A percentile compares a stretch with the other conserved stretches of the same genome.
These are phyloP conservation scores for Cathartes aura DNA, from an alignment of 2,113 vertebrate species.

Conservation along the genomic window DNA sequence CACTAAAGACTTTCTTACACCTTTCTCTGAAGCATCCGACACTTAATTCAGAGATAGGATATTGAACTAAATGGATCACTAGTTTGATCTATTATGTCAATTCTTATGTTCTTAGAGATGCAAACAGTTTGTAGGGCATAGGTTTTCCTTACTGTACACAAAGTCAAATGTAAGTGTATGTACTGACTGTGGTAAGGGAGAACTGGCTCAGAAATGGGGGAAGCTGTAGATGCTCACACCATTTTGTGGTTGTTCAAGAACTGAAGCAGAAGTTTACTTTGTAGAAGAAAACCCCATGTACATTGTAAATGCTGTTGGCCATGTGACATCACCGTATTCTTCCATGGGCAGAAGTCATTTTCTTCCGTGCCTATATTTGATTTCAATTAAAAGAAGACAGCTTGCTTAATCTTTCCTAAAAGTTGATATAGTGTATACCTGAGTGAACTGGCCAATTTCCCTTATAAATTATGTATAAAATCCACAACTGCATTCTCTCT, in stretches of 20 bases:
- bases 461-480: constrained; percentile 85
- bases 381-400: constrained; percentile 82
- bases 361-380: constrained; percentile 67
- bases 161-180: not conserved
- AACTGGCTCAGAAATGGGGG: not conserved
- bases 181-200: not conserved
- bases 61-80: constrained; percentile 35
- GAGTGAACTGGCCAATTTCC: constrained; percentile 79
- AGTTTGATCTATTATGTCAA: constrained; percentile 32
- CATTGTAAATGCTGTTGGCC: constrained; percentile 25
- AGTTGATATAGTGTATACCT: constrained; percentile 78
- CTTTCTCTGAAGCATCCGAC: not conserved
- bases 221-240: not conserved
- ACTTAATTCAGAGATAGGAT: not conserved
- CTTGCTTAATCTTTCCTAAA: constrained; percentile 78
- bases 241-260: constrained; percentile 14
- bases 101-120: not conserved
- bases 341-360: constrained; percentile 69
- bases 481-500: constrained; percentile 63
- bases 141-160: not conserved
- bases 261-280: constrained; percentile 61
- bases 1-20: not conserved
- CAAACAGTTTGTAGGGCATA: not conserved
- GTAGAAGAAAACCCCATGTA: constrained; percentile 25
- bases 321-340: constrained; percentile 36